Conservation (phyloP, 2,113 vertebrate genomes). For the Syngnathus scovelli region DNA sequence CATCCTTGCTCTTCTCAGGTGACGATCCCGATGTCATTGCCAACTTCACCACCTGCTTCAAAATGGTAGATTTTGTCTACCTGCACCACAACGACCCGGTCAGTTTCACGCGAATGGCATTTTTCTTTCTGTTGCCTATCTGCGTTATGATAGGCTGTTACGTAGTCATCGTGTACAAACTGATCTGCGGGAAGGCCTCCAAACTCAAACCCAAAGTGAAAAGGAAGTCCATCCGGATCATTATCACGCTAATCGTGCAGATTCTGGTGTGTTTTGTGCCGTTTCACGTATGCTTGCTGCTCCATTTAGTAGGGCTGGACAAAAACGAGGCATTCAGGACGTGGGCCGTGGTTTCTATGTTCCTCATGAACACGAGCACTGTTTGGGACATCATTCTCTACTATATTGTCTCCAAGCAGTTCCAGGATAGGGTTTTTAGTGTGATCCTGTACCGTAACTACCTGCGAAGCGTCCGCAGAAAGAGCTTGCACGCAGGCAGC, state of each 20-base stretch:
- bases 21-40: conserved; percentile 76
- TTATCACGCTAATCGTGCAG: conserved; percentile 85
- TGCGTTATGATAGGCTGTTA: conserved; percentile 92
- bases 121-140: conserved; percentile 88
- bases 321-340: conserved; percentile 60
- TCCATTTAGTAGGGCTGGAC: conserved; percentile 71
- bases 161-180: conserved; percentile 82
- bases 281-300: conserved; percentile 82
- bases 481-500: conserved; percentile 82
- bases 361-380: conserved; percentile 92
- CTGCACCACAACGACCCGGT: conserved; percentile 74
- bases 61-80: conserved; percentile 85
- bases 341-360: conserved; percentile 87
- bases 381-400: conserved; percentile 93
- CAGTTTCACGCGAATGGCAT: conserved; percentile 79
- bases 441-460: conserved; percentile 95
- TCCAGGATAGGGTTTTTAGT: conserved; percentile 93
- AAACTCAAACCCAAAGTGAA: conserved; percentile 93
- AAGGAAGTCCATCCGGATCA: conserved; percentile 91
- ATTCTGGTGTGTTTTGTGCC: conserved; percentile 89
- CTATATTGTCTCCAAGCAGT: conserved; percentile 96
- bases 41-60: conserved; percentile 82
- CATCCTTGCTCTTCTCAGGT: conserved; percentile 75
- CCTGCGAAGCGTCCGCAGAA: conserved; percentile 86
- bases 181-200: conserved; percentile 82